Evolutionary conservation across 2,888 invertebrate species (phyloP), one percentile per base, ranked within the genome.

Genomic region (Ophioninae sp.): DNA sequence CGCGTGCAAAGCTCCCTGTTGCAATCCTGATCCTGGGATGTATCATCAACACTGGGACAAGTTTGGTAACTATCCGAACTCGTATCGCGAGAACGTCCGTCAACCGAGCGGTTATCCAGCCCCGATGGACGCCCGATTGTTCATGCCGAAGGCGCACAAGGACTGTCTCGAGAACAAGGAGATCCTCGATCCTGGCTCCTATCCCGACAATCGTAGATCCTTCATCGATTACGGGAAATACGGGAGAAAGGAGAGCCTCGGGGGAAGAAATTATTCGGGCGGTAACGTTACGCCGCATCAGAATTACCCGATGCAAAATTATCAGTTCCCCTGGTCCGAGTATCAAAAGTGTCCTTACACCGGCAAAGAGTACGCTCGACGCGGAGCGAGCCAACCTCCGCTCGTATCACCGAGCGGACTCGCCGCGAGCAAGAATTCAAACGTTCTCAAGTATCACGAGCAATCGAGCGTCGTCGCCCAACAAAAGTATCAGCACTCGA

Each of bases 1-100:
- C 7, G 81, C 91, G 2, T 93, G 93, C 57, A 92, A 92, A 72
- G 91, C 89, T n/a, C 84, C 89, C 5, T 93, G 93, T 59, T 92
- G 92, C 72, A 89, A 90, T 81, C 87, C 88, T 1, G 91, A 90
- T 61, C 79, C 89, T 6, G 90, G 87, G 50, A 83, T 83, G 57
- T 91, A 91, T 76, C 91, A 89, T 37, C 87, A 89, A 37, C 87
- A 88, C n/a, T 91, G 91, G 91, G 91, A 90, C 13, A 90, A 90
- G 76, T 91, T 86, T 68, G 86, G 87, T 13, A 86, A 88, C 8
- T 91, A 91, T 82, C 50, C 83, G 20, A 76, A 44, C 13, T 7
- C 79, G 0, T 92, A 91, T 76, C 89, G 92, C 30, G 92, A 92
- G 6, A 91, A 88, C 23, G 79, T 90, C 30, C 89, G 89, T 17